Evolutionary conservation across 1,140 invertebrate species (phyloP), one percentile per base, ranked within the genome.

Genomic region (Drosophila mauritiana): DNA sequence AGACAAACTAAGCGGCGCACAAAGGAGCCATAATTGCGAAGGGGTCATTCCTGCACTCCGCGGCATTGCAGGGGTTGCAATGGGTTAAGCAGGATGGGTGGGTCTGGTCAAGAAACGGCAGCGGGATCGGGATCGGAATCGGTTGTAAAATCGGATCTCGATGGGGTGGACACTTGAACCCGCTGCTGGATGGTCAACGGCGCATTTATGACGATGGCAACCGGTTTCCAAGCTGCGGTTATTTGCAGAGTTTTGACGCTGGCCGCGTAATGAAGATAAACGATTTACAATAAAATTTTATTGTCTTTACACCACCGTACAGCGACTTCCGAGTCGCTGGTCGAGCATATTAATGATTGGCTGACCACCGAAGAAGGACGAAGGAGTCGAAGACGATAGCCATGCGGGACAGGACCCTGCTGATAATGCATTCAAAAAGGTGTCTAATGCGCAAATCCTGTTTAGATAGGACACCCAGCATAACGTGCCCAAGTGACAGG

Each of bases 251-350:
- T 78, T 86, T 85, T 70, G 78, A 80, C 79, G 83, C 76, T 70
- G 83, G 36, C 46, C 83, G 76, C 83, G 84, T 88, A 88, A 88
- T 88, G 84, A 88, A 83, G 84, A 89, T 88, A 89, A 89, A 88
- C 80, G 84, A 77, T 84, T 89, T 78, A 84, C 77, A 84, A 88
- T 88, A 65, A 80, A 80, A 84, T 84, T 78, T 70, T 78, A 88
- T 89, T 88, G 76, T 77, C 58, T 46, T 61, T 80, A 68, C 76
- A 80, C 72, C 76, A 73, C 75, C 59, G 70, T 48, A 63, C 37
- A 62, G 74, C 62, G 27, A 27, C 12, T 37, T 12, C 10, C 55
- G 22, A 17, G 65, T 63, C 73, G 58, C 55, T 65, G 73, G 59
- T 52, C 77, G 80, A 59, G 78, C 68, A 85, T 78, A 80, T 84